phyloP scores from a whole-genome alignment of 2,797 vertebrate genomes.

The Dipus sagitta region DNA sequence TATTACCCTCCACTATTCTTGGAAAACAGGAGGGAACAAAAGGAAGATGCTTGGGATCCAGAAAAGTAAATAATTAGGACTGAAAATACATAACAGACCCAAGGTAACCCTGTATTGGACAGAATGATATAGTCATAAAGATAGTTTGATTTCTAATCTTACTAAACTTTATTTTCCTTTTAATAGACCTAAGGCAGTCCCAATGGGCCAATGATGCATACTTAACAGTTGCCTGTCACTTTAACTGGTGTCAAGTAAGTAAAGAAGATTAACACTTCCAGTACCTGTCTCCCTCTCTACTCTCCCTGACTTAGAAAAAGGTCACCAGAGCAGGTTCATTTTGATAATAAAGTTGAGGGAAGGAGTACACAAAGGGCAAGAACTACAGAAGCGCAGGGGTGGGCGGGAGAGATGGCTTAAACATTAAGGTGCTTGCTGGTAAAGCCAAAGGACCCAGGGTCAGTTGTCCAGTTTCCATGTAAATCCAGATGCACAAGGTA shows the following conservation, averaged over 20 bases:
- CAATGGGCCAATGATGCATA: background rate
- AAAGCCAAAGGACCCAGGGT: no score
- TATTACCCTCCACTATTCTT: background rate
- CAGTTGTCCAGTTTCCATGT: no score
- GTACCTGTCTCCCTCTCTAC: background rate
- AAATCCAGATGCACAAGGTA: no score
- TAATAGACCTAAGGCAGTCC: background rate
- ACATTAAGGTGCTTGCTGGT: no score
- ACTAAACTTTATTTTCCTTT: background rate
- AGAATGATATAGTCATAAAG: constrained; percentile 23
- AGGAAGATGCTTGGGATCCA: background rate
- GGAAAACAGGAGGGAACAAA: background rate
- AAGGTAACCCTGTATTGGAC: background rate
- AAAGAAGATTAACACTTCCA: background rate
- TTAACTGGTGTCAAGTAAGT: background rate
- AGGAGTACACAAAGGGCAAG: background rate
- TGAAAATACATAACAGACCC: background rate
- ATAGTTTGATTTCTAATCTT: constrained; percentile 31
- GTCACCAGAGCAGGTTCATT: background rate
- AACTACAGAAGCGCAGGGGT: background rate
- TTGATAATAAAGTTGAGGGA: background rate
- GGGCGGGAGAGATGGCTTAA: no score
- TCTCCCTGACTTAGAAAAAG: background rate
- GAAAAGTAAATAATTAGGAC: background rate
- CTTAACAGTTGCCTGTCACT: background rate